phyloP scores from a whole-genome alignment of 1,140 invertebrate species.

The Lepidotrigona ventralis region DNA sequence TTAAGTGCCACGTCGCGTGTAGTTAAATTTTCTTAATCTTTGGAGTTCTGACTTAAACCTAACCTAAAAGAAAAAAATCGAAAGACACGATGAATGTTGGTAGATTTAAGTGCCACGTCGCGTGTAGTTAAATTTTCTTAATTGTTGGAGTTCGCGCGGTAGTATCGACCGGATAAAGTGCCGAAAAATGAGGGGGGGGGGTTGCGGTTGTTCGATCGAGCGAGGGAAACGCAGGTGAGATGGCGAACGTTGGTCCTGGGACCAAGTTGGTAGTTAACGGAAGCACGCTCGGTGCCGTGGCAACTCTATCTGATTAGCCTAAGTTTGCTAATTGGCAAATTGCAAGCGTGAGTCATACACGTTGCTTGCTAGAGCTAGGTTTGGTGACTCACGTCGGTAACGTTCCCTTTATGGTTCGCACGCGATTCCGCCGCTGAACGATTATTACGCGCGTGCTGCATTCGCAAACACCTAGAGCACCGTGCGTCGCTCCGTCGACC shows the following conservation, averaged over 20 bases:
- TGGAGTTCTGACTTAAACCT: background rate
- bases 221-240: background rate
- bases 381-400: constrained; percentile 59
- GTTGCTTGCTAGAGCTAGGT: constrained; percentile 30
- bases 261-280: constrained; percentile 40
- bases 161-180: background rate
- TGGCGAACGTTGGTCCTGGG: background rate
- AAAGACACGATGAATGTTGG: too few species aligned
- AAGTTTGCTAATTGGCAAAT: constrained; percentile 76
- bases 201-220: background rate
- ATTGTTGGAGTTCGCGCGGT: background rate
- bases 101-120: too few species aligned
- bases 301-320: constrained; percentile 72
- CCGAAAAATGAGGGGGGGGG: background rate
- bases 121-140: background rate
- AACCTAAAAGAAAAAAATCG: too few species aligned
- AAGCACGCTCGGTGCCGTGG: constrained; percentile 38
- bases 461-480: constrained; percentile 25
- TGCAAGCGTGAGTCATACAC: constrained; percentile 65
- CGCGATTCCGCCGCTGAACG: constrained; percentile 42
- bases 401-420: constrained; percentile 61
- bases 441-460: constrained; percentile 30
- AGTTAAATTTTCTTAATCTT: too few species aligned
- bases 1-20: too few species aligned
- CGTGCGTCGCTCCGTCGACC: background rate